Base-by-base conservation (phyloP, 1,140 invertebrate species). In the Cataglyphis hispanica region DNA sequence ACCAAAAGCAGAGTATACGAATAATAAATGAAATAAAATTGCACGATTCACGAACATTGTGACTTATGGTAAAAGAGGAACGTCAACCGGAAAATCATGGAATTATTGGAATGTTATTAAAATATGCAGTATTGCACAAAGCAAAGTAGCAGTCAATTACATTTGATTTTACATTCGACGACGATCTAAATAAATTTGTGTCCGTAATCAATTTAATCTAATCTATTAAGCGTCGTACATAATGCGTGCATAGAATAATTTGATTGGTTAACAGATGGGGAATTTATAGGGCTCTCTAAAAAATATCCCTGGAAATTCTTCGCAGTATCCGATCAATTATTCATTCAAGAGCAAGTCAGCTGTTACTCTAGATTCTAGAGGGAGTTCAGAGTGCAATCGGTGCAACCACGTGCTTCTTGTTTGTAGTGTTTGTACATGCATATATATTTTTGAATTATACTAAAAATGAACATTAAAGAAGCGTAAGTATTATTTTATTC, bases 381-480 rank as follows among this genome's bases (percentile, higher is more conserved):
- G 3, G 11, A 10, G 10, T 3, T 46, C 13, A 1, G 11, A 50
- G 19, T 50, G 46, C 4, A 16, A 50, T 16, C 13, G 43, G 3
- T 46, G 11, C 11, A 46, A 11, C n/a, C 46, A 16, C 46, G 46
- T 50, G 46, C 3, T 50, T 50, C n/a, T n/a, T n/a, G n/a, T n/a
- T n/a, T n/a, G n/a, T n/a, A n/a, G n/a, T n/a, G 16, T 50, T 50
- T 16, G 16, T 50, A 19, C 2, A 46, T 46, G 11, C 13, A 46
- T 46, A 46, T 11, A 13, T 50, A 50, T 31, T 61, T 10, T 43
- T 80, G 0, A 16, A 16, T n/a, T 16, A 8, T 1, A 61, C 10
- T 6, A 63, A 89, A 86, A 69, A 93, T 93, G 92, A 88, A 16
- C 56, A 83, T 92, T 11, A 93, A 93, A 46, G 92, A 93, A 81